A percentile compares a stretch with the other conserved stretches of the same genome.
Evolutionary conservation across 64 coral and sea anemone species (phyloP).

Genomic region (Porites australiensis): DNA sequence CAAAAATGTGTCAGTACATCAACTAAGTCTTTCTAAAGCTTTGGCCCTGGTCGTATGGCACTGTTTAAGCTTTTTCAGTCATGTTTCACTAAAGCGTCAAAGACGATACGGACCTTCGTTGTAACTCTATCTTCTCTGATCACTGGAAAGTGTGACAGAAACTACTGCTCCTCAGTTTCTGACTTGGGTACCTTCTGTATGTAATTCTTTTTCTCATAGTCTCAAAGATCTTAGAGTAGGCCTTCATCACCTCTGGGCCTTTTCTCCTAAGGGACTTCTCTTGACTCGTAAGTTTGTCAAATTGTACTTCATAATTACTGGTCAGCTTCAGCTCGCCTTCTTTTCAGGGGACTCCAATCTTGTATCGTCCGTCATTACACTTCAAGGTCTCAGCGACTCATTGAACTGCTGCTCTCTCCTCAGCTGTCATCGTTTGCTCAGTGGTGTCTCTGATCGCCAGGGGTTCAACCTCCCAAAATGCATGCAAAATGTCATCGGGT

Average conservation of each 20-base stretch:
- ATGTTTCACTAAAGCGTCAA: constrained; percentile 60
- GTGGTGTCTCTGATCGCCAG: constrained; percentile 38
- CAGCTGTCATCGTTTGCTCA: background rate
- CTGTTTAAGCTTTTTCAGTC: constrained; percentile 64
- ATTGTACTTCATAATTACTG: constrained; percentile 48
- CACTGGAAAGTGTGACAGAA: constrained; percentile 37
- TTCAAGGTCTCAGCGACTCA: background rate
- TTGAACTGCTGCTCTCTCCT: constrained; percentile 7
- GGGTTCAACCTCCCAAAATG: constrained; percentile 54
- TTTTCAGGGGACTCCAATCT: constrained; percentile 65
- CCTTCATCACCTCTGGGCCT: constrained; percentile 43
- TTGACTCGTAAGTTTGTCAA: constrained; percentile 11
- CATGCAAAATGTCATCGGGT: constrained; percentile 34
- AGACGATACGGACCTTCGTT: constrained; percentile 59
- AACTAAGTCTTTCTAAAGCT: constrained; percentile 62
- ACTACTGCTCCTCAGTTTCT: constrained; percentile 1
- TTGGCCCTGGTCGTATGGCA: constrained; percentile 37
- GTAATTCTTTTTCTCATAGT: constrained; percentile 38
- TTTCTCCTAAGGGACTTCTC: constrained; percentile 21
- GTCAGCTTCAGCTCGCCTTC: constrained; percentile 58
- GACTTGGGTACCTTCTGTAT: background rate
- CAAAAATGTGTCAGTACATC: constrained; percentile 58
- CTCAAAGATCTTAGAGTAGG: constrained; percentile 61
- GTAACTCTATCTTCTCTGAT: constrained; percentile 45
- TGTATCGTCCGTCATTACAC: constrained; percentile 28